A percentile compares a stretch with the other conserved stretches of the same genome.
phyloP scores from a whole-genome alignment of 2,888 invertebrate genomes.

The Lepidocyrtoides sp. region DNA sequence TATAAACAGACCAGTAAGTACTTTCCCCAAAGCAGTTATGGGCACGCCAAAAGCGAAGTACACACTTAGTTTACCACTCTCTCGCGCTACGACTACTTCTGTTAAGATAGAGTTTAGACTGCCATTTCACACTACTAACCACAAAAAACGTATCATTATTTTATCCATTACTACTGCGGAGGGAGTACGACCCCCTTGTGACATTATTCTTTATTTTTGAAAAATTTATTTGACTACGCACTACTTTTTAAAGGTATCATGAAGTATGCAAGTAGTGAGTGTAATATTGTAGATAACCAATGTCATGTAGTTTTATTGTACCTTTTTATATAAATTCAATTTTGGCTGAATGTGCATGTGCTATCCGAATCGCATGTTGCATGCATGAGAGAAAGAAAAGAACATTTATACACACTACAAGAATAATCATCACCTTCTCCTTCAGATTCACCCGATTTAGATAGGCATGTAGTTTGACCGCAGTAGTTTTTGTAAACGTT shows the following conservation, averaged over 20 bases:
- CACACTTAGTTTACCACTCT: neutral
- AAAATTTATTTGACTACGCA: neutral
- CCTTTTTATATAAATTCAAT: constrained; percentile 77
- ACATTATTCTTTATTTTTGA: constrained; percentile 19
- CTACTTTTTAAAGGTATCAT: constrained; percentile 33
- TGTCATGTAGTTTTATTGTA: constrained; percentile 34
- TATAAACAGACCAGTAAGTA: neutral
- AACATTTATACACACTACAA: constrained; percentile 10
- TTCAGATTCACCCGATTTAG: constrained; percentile 11
- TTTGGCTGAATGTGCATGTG: constrained; percentile 75
- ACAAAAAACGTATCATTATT: constrained; percentile 2
- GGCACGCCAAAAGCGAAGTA: constrained; percentile 18
- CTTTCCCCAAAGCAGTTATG: constrained; percentile 7
- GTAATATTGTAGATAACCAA: constrained; percentile 20
- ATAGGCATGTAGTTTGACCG: constrained; percentile 10
- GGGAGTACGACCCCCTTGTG: constrained; percentile 42
- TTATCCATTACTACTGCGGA: constrained; percentile 23
- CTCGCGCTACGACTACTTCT: neutral
- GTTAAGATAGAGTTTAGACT: neutral
- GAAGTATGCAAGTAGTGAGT: constrained; percentile 1
- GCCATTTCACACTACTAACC: constrained; percentile 26
- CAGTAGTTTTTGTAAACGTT: neutral
- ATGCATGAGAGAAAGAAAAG: constrained; percentile 70
- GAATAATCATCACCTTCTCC: neutral
- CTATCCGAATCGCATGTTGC: constrained; percentile 74